phyloP scores from a whole-genome alignment of 2,888 invertebrate genomes.

The Oscheius sp. region DNA sequence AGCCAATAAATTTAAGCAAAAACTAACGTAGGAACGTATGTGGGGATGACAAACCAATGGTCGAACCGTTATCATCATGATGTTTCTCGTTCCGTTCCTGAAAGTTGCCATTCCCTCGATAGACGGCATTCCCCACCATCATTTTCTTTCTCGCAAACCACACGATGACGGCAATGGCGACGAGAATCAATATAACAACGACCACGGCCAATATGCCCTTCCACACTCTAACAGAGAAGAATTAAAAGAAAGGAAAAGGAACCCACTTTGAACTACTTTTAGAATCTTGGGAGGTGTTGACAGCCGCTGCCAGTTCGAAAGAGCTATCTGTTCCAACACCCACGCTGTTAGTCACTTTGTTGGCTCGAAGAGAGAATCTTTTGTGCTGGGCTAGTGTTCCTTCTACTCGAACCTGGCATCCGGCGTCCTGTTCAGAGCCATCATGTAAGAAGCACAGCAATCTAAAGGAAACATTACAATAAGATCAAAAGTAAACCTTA shows the following conservation, averaged over 20 bases:
- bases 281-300: neutral
- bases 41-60: constrained; percentile 26
- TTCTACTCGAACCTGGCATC: constrained; percentile 26
- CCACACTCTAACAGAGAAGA: constrained; percentile 40
- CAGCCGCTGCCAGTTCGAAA: neutral
- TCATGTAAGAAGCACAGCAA: constrained; percentile 20
- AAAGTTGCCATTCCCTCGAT: neutral
- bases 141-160: constrained; percentile 51
- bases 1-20: constrained; percentile 4
- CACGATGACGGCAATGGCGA: constrained; percentile 44
- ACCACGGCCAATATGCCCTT: constrained; percentile 53
- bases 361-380: constrained; percentile 14
- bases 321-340: neutral
- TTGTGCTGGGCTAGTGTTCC: constrained; percentile 25
- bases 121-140: constrained; percentile 16
- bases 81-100: constrained; percentile 9
- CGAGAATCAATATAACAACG: constrained; percentile 42
- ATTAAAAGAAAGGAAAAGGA: neutral
- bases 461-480: neutral
- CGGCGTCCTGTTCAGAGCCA: constrained; percentile 17
- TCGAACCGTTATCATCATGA: constrained; percentile 25
- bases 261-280: constrained; percentile 2
- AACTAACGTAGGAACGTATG: constrained; percentile 30
- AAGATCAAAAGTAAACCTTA: neutral
- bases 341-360: constrained; percentile 34